Base-by-base conservation (phyloP, 2,797 vertebrate species). In the Malacoraja senta region DNA sequence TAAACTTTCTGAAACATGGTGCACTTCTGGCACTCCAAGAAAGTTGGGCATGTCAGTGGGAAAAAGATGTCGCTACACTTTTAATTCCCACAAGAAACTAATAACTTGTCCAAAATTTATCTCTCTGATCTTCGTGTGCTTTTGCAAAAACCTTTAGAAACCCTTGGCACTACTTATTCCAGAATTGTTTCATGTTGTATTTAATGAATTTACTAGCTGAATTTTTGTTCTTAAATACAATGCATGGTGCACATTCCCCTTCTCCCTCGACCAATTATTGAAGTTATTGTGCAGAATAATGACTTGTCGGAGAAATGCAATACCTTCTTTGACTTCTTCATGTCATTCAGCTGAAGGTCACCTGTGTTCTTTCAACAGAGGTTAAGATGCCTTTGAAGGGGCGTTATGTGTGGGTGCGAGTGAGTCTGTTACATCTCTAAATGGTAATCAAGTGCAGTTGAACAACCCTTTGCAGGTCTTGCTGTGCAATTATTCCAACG, bases 221-320 rank as follows among this genome's bases (percentile, higher is more conserved):
- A 74, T 76, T 92, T 92, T 19, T n/a, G 26, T 92, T 53, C 65
- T 29, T 71, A 92, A 92, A 38, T 38, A n/a, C 24, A 44, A 74
- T 74, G 71, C 44, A 74, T 76, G 71, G 29, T 58, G 24, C 61
- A 88, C n/a, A 8, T 21, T 38, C 68, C 24, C 38, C 12, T 19
- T 44, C 38, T 29, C 86, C n/a, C 71, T 53, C 26, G 44, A 44
- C 72, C 53, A 76, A 74, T 92, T 44, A 9, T 72, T 53, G 68
- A 38, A 65, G 35, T 91, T 92, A 76, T 53, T 53, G 44, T 2
- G 26, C 71, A 53, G 38, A 76, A n/a, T 92, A 58, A 92, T 92
- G 71, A 92, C 53, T 92, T 92, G 71, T 76, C 90, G 29, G 90
- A 92, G 71, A 92, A 92, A 92, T 58, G 26, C 26, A 76, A 76